A percentile compares a stretch with the other conserved stretches of the same genome.
These are phyloP conservation scores for Falco biarmicus DNA, from an alignment of 2,797 vertebrate species.

Conservation along the genomic window DNA sequence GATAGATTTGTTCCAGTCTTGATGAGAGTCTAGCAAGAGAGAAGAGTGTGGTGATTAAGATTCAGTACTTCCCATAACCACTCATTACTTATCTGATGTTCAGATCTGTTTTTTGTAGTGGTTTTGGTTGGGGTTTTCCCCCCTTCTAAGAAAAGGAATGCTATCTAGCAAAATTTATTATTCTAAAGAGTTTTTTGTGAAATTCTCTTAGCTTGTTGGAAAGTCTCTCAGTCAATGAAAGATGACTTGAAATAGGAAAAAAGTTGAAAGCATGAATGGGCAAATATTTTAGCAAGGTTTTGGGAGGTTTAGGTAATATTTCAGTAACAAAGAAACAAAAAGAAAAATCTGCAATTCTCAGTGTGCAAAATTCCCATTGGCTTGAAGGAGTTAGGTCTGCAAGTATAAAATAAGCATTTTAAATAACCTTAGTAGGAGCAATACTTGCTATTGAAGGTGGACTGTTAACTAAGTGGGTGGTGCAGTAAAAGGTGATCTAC, in stretches of 20 bases:
- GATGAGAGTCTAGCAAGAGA: neutral
- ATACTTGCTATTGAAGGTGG: neutral
- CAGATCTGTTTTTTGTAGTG: neutral
- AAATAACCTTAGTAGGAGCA: neutral
- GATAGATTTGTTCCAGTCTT: neutral
- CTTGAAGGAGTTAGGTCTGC: neutral
- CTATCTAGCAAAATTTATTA: neutral
- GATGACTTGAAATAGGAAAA: neutral
- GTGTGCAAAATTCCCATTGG: neutral
- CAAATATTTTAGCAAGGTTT: neutral
- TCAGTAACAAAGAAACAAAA: neutral
- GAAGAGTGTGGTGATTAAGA: neutral
- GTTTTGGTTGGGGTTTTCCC: neutral
- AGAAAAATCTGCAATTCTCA: neutral
- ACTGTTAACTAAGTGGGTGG: neutral
- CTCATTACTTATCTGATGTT: neutral
- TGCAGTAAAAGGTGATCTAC: conserved; percentile 1
- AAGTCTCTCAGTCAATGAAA: neutral
- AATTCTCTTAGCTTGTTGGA: neutral
- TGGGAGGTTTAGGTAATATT: neutral
- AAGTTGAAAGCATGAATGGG: neutral
- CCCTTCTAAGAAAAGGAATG: neutral
- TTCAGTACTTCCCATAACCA: neutral
- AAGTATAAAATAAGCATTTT: neutral
- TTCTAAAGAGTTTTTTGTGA: neutral